Conservation (phyloP, 2,797 vertebrate species). For the Aldrovandia affinis region DNA sequence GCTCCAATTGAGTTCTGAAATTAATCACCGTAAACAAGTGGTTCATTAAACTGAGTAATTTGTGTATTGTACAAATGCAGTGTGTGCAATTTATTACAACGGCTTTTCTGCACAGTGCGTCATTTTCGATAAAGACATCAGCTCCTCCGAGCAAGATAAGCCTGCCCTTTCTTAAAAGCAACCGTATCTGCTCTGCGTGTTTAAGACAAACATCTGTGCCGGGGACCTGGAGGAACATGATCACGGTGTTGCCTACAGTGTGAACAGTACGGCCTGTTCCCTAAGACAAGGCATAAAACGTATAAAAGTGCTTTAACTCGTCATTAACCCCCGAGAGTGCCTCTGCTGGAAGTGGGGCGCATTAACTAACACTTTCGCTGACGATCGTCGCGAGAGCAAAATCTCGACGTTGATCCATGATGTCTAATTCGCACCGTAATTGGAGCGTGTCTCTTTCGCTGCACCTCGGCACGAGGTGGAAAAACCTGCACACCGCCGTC, state of each 20-base stretch:
- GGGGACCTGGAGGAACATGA: not conserved
- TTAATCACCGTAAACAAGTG: constrained; percentile 12
- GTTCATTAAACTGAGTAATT: constrained; percentile 16
- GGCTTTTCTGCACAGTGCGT: not conserved
- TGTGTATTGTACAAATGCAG: constrained; percentile 3
- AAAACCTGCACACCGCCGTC: not conserved
- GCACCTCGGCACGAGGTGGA: not conserved
- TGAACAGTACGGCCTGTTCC: constrained; percentile 24
- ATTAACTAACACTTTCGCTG: not conserved
- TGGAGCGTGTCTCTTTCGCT: not conserved
- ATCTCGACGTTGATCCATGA: not conserved
- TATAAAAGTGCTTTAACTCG: constrained; percentile 3
- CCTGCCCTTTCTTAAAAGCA: not conserved
- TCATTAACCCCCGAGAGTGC: constrained; percentile 12
- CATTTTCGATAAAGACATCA: constrained; percentile 15
- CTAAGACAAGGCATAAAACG: not conserved
- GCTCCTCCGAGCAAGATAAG: constrained; percentile 12
- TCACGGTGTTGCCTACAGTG: not conserved
- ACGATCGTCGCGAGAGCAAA: not conserved
- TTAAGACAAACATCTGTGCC: not conserved
- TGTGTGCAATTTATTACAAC: constrained; percentile 9
- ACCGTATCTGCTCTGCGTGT: not conserved
- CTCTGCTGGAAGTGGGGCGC: not conserved
- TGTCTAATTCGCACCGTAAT: not conserved
- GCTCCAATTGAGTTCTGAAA: not conserved